A percentile compares a stretch with the other conserved stretches of the same genome.
Evolutionary conservation across 2,113 vertebrate species (phyloP).

Genomic region (Diadophis punctatus): DNA sequence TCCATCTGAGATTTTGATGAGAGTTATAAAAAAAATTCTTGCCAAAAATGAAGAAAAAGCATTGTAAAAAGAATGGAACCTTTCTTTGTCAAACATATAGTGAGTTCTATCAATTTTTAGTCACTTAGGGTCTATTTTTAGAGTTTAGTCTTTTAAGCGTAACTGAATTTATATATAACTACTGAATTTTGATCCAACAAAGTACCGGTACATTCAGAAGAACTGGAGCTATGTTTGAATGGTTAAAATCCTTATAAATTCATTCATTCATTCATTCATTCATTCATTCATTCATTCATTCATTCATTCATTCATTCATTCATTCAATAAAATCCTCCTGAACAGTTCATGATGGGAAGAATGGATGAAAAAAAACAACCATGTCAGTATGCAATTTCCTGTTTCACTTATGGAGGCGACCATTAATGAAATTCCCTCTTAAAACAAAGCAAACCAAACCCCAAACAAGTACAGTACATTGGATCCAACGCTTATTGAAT

Average conservation of each 20-base stretch:
- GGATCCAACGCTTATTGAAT: neutral
- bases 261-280: neutral
- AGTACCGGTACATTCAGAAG: neutral
- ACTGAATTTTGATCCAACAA: neutral
- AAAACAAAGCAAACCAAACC: neutral
- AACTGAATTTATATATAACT: neutral
- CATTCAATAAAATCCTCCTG: neutral
- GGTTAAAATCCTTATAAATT: neutral
- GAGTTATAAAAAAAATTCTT: neutral
- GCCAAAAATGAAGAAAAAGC: neutral
- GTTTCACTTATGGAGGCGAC: neutral
- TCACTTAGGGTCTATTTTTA: neutral
- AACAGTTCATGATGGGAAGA: neutral
- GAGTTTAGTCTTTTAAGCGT: neutral
- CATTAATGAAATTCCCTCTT: neutral
- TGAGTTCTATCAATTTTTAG: neutral
- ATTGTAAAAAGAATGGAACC: neutral
- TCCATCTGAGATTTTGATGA: constrained; percentile 22
- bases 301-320: neutral
- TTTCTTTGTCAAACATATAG: neutral
- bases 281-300: neutral
- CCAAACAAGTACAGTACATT: neutral
- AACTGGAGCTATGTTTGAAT: neutral
- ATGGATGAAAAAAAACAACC: neutral
- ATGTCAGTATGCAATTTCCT: neutral